Evolutionary conservation across 2,797 vertebrate genomes (phyloP).

Genomic region (Epinephelus awoara): DNA sequence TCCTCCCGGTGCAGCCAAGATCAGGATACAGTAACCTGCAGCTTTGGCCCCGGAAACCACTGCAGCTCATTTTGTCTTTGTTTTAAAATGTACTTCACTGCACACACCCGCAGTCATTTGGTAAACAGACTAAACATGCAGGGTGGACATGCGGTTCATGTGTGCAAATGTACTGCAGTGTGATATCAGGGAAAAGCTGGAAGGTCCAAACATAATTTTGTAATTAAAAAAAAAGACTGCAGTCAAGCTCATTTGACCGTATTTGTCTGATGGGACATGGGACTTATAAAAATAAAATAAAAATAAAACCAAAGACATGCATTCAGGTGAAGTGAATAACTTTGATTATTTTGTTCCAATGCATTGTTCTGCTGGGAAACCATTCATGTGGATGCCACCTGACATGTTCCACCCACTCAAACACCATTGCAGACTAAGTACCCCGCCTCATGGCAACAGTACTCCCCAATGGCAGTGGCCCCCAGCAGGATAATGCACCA

Average conservation of each 20-base stretch:
- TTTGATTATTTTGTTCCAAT: too few relatives aligned
- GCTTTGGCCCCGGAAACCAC: slow-evolving; percentile 22
- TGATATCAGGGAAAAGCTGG: background rate
- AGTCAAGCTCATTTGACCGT: background rate
- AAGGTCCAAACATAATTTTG: background rate
- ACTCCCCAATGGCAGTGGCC: too few relatives aligned
- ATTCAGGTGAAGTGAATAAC: too few relatives aligned
- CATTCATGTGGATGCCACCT: too few relatives aligned
- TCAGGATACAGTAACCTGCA: slow-evolving; percentile 43
- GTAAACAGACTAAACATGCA: background rate
- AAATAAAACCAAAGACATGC: too few relatives aligned
- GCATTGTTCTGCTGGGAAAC: too few relatives aligned
- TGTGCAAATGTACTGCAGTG: slow-evolving; percentile 9
- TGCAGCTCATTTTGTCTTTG: slow-evolving; percentile 2
- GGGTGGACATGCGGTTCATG: background rate
- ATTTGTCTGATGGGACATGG: background rate
- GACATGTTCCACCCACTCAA: too few relatives aligned
- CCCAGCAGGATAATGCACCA: too few relatives aligned
- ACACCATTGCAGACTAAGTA: too few relatives aligned
- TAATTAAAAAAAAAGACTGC: too few relatives aligned
- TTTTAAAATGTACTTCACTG: too few relatives aligned
- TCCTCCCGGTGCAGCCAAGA: slow-evolving; percentile 23
- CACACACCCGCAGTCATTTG: background rate
- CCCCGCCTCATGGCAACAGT: too few relatives aligned
- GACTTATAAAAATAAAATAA: background rate